phyloP scores from a whole-genome alignment of 2,797 vertebrate genomes.

The Benthosema pterotum region DNA sequence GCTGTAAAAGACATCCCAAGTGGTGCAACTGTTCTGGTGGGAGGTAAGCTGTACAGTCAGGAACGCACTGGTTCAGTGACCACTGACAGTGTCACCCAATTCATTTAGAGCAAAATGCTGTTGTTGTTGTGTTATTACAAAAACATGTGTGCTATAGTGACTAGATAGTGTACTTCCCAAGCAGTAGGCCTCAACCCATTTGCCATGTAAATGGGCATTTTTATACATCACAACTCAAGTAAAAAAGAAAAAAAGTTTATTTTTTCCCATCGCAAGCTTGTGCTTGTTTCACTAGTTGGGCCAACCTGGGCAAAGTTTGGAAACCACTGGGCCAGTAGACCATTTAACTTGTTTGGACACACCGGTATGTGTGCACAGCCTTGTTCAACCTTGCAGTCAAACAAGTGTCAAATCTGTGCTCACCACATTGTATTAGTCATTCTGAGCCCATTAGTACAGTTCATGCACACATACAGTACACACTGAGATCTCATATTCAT shows the following conservation, averaged over 20 bases:
- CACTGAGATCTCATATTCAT: conserved; percentile 60
- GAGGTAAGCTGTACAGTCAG: conserved; percentile 80
- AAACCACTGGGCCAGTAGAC: background rate
- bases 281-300: no score
- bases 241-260: no score
- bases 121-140: background rate
- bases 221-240: no score
- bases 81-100: background rate
- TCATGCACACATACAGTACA: conserved; percentile 1
- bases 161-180: no score
- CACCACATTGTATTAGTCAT: background rate
- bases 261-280: no score
- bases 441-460: background rate
- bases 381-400: no score
- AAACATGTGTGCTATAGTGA: background rate
- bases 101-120: background rate
- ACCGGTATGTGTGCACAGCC: no score
- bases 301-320: no score
- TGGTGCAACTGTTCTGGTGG: conserved; percentile 91
- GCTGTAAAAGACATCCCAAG: conserved; percentile 93
- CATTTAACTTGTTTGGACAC: background rate
- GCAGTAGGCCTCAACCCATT: no score
- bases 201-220: no score
- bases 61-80: background rate
- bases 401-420: no score